Percentiles rank a stretch among this genome's conserved stretches.
Evolutionary conservation across 2,797 vertebrate species (phyloP).

Genomic region (Rhinella marina): DNA sequence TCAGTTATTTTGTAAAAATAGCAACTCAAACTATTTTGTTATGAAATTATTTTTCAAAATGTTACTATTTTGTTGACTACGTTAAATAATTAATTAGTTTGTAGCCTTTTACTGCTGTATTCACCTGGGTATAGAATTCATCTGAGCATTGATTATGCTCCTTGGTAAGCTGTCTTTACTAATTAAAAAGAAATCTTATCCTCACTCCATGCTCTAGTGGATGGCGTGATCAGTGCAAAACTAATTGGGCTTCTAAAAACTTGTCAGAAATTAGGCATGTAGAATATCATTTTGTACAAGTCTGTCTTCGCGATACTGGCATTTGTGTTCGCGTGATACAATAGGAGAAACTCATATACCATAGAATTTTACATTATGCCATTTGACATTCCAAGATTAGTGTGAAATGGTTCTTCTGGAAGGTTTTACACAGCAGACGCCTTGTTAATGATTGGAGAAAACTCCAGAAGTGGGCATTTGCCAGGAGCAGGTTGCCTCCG

Average conservation of each 20-base stretch:
- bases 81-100: background rate
- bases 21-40: too few relatives aligned
- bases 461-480: too few relatives aligned
- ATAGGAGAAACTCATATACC: too few relatives aligned
- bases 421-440: too few relatives aligned
- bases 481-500: too few relatives aligned
- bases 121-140: background rate
- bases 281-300: background rate
- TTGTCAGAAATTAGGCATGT: background rate
- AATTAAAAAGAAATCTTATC: slow-evolving; percentile 12
- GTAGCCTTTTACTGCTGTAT: slow-evolving; percentile 1
- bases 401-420: too few relatives aligned
- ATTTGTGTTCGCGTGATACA: too few relatives aligned
- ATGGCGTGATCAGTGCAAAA: background rate
- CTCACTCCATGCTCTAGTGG: background rate
- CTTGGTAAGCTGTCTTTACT: slow-evolving; percentile 14
- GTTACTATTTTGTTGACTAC: background rate
- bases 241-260: background rate
- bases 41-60: background rate
- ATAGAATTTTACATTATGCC: too few relatives aligned
- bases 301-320: background rate
- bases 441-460: too few relatives aligned
- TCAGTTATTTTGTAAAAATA: too few relatives aligned
- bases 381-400: too few relatives aligned
- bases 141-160: slow-evolving; percentile 16